Conservation (phyloP, 2,888 invertebrate genomes). For the Drosophila tripunctata region DNA sequence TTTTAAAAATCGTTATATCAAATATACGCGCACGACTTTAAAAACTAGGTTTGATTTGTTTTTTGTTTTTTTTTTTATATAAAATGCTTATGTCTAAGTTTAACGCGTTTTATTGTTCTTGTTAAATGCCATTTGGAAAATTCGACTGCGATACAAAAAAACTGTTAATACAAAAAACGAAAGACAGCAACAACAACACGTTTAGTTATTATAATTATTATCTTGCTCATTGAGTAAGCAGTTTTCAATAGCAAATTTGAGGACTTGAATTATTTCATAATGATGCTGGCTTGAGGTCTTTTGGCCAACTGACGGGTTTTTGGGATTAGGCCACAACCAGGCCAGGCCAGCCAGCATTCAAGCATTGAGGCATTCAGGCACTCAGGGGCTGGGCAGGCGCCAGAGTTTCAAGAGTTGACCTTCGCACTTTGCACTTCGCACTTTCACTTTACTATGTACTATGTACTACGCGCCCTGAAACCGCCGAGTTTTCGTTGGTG, state of each 20-base stretch:
- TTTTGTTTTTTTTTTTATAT: constrained; percentile 43
- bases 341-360: too few relatives aligned
- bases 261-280: constrained; percentile 3
- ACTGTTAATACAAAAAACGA: constrained; percentile 10
- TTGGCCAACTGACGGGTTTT: constrained; percentile 29
- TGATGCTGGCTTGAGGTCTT: constrained; percentile 24
- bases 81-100: constrained; percentile 54
- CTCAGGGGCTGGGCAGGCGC: constrained; percentile 63
- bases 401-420: constrained; percentile 68
- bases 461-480: constrained; percentile 79
- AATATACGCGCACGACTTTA: constrained; percentile 24
- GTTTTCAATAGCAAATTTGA: constrained; percentile 21
- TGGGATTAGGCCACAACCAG: constrained; percentile 40
- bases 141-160: constrained; percentile 53
- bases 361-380: too few relatives aligned
- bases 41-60: constrained; percentile 19
- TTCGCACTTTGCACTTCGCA: constrained; percentile 79
- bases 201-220: constrained; percentile 16
- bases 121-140: constrained; percentile 74
- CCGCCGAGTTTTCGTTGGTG: constrained; percentile 74
- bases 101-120: constrained; percentile 46
- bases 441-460: constrained; percentile 80
- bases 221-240: constrained; percentile 28
- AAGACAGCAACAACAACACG: constrained; percentile 24
- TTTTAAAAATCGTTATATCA: constrained; percentile 52